Percentiles rank a stretch among this genome's conserved stretches.
Conservation (phyloP, 2,888 invertebrate species). For the Lymantria monacha region DNA sequence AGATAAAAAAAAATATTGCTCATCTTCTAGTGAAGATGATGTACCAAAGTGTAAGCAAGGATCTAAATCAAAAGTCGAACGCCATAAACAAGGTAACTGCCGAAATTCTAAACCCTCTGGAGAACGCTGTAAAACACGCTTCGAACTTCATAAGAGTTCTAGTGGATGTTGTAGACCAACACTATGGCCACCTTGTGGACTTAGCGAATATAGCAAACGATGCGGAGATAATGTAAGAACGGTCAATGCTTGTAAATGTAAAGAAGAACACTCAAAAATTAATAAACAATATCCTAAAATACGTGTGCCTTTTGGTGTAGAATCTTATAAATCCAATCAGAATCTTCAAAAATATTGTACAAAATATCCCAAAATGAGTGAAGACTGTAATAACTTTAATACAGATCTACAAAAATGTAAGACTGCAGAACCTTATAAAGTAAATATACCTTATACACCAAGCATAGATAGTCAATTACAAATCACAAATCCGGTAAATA, state of each 20-base stretch:
- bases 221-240: neutral
- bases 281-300: neutral
- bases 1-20: neutral
- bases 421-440: neutral
- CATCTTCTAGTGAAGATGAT: neutral
- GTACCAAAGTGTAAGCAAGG: neutral
- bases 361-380: conserved; percentile 8
- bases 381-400: neutral
- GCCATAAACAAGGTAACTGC: neutral
- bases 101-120: neutral
- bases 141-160: neutral
- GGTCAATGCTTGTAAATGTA: neutral
- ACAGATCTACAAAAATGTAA: neutral
- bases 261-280: neutral
- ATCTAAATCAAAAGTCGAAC: neutral
- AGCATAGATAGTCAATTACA: neutral
- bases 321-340: neutral
- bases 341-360: neutral
- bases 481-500: neutral
- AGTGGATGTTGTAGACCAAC: neutral
- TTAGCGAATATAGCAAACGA: neutral
- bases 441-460: neutral
- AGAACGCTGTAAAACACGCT: neutral
- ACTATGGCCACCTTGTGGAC: neutral
- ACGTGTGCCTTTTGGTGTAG: neutral